phyloP scores from a whole-genome alignment of 2,113 vertebrate genomes.

The Rhineura floridana region DNA sequence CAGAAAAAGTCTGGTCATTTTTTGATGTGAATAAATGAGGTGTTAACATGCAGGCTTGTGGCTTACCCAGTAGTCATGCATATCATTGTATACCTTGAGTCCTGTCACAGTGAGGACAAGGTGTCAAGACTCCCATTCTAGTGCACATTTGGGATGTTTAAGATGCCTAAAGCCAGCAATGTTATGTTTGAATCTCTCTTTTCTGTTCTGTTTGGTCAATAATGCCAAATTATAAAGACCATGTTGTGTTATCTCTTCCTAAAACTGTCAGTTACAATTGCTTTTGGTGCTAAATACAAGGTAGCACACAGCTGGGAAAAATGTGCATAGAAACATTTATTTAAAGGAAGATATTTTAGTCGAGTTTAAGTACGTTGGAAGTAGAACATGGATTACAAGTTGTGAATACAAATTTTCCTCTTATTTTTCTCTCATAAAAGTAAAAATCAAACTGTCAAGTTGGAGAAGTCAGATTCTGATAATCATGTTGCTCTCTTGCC shows the following conservation, averaged over 20 bases:
- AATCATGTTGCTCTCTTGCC: neutral
- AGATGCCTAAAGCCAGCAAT: neutral
- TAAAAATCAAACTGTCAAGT: neutral
- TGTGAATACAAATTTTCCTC: neutral
- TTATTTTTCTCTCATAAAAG: neutral
- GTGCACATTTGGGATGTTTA: neutral
- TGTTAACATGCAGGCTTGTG: neutral
- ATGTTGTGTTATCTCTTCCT: slow-evolving; percentile 1
- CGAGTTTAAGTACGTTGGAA: neutral
- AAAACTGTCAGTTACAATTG: neutral
- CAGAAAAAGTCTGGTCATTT: neutral
- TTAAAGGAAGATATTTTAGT: neutral
- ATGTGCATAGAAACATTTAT: neutral
- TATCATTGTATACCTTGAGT: neutral
- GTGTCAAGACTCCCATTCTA: neutral
- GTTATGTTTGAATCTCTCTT: neutral
- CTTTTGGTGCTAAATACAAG: neutral
- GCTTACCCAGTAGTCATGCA: neutral
- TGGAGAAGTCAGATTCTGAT: neutral
- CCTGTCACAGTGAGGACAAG: neutral
- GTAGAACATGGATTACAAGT: neutral
- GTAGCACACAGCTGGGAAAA: neutral
- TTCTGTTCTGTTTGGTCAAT: neutral
- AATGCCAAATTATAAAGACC: slow-evolving; percentile 4
- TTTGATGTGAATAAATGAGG: neutral